phyloP scores from a whole-genome alignment of 2,113 vertebrate genomes.

The Oncorhynchus clarkii region DNA sequence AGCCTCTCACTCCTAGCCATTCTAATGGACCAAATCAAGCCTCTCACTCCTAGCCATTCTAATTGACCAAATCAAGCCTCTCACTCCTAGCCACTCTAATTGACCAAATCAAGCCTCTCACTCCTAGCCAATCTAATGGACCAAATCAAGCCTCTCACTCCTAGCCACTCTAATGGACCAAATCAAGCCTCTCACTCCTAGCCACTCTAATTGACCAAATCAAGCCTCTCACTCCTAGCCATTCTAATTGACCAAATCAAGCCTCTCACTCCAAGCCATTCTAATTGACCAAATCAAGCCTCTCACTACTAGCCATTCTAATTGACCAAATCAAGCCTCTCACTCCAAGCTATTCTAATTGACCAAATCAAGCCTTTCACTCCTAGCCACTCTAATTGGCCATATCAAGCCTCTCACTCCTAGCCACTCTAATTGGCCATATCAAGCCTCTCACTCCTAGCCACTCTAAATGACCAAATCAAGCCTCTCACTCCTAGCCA shows the following conservation, averaged over 20 bases:
- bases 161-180: not conserved
- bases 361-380: no score
- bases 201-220: no score
- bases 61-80: no score
- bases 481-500: not conserved
- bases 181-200: not conserved
- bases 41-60: accelerated
- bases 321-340: not conserved
- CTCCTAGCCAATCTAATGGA: no score
- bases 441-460: no score
- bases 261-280: not conserved
- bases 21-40: no score
- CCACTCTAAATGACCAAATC: not conserved
- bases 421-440: no score
- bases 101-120: not conserved
- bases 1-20: no score
- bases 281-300: no score
- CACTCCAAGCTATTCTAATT: not conserved
- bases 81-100: not conserved
- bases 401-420: not conserved
- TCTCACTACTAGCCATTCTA: not conserved
- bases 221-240: no score
- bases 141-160: no score
- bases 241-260: not conserved
- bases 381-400: not conserved